phyloP scores from a whole-genome alignment of 2,113 vertebrate genomes.

The Mesembrinibis cayennensis region DNA sequence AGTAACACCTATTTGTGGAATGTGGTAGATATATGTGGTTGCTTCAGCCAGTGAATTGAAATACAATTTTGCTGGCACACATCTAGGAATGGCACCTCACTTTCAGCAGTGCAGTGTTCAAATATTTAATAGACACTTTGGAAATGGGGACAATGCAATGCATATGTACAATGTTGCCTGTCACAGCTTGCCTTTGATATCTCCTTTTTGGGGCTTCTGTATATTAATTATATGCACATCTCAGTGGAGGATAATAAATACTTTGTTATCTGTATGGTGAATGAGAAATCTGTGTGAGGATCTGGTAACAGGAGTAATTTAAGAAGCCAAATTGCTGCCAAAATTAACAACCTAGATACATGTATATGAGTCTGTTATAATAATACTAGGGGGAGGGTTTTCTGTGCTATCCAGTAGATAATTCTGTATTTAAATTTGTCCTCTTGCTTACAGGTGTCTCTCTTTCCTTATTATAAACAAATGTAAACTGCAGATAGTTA shows the following conservation, averaged over 20 bases:
- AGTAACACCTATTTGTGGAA: neutral
- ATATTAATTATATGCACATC: neutral
- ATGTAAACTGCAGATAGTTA: neutral
- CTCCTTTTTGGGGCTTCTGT: neutral
- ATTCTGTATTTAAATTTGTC: neutral
- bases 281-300: neutral
- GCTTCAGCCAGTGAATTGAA: neutral
- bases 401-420: neutral
- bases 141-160: neutral
- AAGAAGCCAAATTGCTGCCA: neutral
- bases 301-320: neutral
- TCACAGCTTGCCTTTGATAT: neutral
- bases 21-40: neutral
- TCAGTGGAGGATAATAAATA: neutral
- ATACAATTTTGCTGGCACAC: neutral
- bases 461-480: neutral
- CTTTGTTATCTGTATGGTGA: neutral
- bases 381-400: neutral
- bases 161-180: neutral
- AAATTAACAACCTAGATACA: neutral
- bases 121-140: neutral
- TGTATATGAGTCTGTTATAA: neutral
- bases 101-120: neutral
- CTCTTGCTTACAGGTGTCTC: neutral
- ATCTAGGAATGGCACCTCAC: neutral